Percentiles rank a stretch among this genome's conserved stretches.
Conservation (phyloP, 2,113 vertebrate genomes). For the Gobiocypris rarus region DNA sequence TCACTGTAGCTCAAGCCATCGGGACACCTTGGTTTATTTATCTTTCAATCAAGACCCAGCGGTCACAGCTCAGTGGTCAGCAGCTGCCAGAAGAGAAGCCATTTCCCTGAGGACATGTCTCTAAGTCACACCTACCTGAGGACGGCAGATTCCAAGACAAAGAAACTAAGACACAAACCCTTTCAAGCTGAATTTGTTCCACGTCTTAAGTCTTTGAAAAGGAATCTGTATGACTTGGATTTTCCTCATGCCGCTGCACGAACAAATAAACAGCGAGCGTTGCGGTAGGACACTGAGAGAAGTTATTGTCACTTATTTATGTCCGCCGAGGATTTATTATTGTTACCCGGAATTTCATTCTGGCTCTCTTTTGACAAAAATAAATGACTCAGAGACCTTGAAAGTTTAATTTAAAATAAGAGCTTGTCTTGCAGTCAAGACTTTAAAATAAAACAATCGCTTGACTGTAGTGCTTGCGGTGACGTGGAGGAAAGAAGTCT, state of each 20-base stretch:
- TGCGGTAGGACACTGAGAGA: constrained; percentile 64
- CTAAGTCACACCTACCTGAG: constrained; percentile 60
- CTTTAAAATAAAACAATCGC: constrained; percentile 76
- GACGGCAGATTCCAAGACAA: constrained; percentile 67
- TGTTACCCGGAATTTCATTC: constrained; percentile 70
- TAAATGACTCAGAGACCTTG: constrained; percentile 79
- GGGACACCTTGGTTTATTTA: constrained; percentile 60
- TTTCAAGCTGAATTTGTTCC: constrained; percentile 75
- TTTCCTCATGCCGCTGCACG: constrained; percentile 61
- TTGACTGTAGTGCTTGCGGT: constrained; percentile 65
- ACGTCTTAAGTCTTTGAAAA: constrained; percentile 73
- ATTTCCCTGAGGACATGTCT: constrained; percentile 62
- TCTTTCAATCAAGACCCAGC: constrained; percentile 65
- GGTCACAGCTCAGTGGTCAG: constrained; percentile 54
- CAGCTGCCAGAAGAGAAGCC: constrained; percentile 17
- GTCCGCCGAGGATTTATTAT: constrained; percentile 76
- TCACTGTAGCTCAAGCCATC: constrained; percentile 67
- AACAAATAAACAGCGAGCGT: constrained; percentile 66
- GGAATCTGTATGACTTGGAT: constrained; percentile 67
- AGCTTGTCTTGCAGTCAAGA: constrained; percentile 73
- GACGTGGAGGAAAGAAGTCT: constrained; percentile 64
- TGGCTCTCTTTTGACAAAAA: constrained; percentile 72
- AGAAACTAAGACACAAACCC: constrained; percentile 62
- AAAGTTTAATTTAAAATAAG: constrained; percentile 78
- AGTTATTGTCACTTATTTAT: constrained; percentile 74